These are phyloP conservation scores for Micronycteris hirsuta DNA, from an alignment of 2,113 vertebrate genomes.

Conservation along the genomic window DNA sequence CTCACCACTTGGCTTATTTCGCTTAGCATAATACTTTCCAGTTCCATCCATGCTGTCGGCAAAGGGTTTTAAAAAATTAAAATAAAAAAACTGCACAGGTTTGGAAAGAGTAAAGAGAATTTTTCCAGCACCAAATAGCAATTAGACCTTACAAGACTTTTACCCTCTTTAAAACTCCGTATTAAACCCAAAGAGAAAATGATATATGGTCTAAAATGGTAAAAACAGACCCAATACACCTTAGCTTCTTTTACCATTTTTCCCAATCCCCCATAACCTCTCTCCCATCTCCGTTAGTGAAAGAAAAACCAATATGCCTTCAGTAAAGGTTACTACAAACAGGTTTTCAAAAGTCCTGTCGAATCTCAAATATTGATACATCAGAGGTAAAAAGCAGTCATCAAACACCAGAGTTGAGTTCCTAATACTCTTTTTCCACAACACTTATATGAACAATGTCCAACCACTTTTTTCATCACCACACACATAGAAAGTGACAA, in stretches of 20 bases:
- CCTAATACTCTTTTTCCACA: neutral
- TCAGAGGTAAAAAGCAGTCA: neutral
- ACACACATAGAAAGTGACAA: neutral
- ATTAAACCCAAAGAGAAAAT: neutral
- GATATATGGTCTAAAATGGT: neutral
- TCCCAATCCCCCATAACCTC: neutral
- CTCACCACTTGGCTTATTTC: too few relatives aligned
- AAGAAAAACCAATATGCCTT: neutral
- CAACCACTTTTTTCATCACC: neutral
- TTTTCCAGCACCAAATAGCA: neutral
- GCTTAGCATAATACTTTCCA: too few relatives aligned
- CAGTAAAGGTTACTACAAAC: neutral
- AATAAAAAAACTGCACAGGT: accelerated
- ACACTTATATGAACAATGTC: neutral
- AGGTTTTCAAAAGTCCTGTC: neutral
- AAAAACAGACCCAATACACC: neutral
- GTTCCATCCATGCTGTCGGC: too few relatives aligned
- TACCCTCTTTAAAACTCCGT: neutral
- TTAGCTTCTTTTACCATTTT: neutral
- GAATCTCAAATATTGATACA: neutral
- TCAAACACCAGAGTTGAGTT: neutral
- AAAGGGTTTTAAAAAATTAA: too few relatives aligned
- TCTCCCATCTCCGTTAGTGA: neutral
- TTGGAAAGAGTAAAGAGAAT: neutral
- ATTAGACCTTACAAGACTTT: neutral